Conservation (phyloP, 2,888 invertebrate genomes). For the Cheilosia impressa region DNA sequence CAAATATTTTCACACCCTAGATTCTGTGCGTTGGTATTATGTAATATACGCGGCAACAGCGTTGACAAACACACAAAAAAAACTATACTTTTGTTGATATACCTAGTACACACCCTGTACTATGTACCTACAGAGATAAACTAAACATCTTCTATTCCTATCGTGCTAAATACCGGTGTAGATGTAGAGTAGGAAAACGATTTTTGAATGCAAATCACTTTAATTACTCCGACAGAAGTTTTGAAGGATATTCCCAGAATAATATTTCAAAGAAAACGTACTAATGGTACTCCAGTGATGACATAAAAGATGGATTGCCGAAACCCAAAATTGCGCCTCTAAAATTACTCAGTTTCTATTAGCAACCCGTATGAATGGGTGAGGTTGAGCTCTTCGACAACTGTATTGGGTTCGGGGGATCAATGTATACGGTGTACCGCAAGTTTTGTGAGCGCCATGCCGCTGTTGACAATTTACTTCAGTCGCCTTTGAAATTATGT, state of each 20-base stretch:
- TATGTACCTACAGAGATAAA: constrained; percentile 29
- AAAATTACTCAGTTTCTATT: constrained; percentile 50
- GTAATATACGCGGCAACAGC: neutral
- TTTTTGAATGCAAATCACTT: constrained; percentile 70
- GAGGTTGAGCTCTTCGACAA: constrained; percentile 7
- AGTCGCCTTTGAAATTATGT: too few relatives aligned
- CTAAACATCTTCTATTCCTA: constrained; percentile 61
- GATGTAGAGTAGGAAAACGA: constrained; percentile 42
- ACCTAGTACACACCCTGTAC: neutral
- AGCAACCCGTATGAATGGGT: constrained; percentile 28
- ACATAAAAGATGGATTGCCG: constrained; percentile 65
- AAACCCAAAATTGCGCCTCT: constrained; percentile 58
- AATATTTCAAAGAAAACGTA: constrained; percentile 62
- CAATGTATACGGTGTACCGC: constrained; percentile 3
- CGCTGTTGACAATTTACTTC: constrained; percentile 14
- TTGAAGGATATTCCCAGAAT: constrained; percentile 60
- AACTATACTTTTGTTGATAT: neutral
- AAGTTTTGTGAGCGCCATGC: neutral
- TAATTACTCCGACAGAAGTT: constrained; percentile 63
- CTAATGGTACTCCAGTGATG: constrained; percentile 62
- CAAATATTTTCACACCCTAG: constrained; percentile 64
- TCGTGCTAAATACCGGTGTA: constrained; percentile 26
- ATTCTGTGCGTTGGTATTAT: neutral
- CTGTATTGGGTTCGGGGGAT: constrained; percentile 21
- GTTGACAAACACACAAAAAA: neutral